Conservation (phyloP, 2,113 vertebrate genomes). For the Paraplagusia blochii region DNA sequence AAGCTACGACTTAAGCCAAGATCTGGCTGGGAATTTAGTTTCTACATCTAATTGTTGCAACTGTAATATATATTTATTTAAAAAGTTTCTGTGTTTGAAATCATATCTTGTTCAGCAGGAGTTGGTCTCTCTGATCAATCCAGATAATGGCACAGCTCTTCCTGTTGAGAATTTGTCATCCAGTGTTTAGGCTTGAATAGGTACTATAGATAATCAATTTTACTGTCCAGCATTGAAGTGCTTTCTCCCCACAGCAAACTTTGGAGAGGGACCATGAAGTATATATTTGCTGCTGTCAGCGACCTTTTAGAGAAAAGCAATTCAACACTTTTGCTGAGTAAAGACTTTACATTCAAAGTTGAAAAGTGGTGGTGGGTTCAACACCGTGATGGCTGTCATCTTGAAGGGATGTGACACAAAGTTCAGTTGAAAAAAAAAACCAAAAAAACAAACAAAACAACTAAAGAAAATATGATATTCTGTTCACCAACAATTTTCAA, state of each 20-base stretch:
- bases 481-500: too few relatives aligned
- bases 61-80: not conserved
- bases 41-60: conserved; percentile 5
- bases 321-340: not conserved
- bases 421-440: not conserved
- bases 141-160: not conserved
- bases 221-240: conserved; percentile 2
- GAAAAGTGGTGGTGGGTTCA: not conserved
- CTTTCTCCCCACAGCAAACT: conserved; percentile 4
- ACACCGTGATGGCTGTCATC: not conserved
- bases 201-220: not conserved
- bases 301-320: not conserved
- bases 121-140: not conserved
- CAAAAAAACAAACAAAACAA: too few relatives aligned
- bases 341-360: not conserved
- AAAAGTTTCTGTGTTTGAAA: not conserved
- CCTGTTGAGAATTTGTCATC: not conserved
- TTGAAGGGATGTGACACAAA: not conserved
- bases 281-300: not conserved
- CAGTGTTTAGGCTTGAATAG: conserved; percentile 4
- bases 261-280: not conserved
- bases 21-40: conserved; percentile 5
- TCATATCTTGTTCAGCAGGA: not conserved
- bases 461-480: too few relatives aligned
- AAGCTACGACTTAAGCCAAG: conserved; percentile 20